phyloP scores from a whole-genome alignment of 2,113 vertebrate genomes.

The Echinops telfairi region DNA sequence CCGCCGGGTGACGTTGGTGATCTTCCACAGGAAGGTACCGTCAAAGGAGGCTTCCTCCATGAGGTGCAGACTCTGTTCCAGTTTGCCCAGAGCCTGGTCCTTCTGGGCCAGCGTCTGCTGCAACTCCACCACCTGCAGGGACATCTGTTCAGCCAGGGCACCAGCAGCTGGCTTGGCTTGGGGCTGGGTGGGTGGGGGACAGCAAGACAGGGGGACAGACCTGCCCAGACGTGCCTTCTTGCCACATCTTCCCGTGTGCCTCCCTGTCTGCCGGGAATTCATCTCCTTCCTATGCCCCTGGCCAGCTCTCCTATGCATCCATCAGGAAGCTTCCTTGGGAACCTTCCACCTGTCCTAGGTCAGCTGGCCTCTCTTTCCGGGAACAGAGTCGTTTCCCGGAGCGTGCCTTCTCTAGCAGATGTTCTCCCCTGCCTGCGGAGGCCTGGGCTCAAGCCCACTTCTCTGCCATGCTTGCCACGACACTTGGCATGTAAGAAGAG shows the following conservation, averaged over 20 bases:
- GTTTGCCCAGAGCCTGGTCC: constrained; percentile 85
- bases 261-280: neutral
- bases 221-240: neutral
- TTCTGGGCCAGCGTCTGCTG: constrained; percentile 89
- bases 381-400: neutral
- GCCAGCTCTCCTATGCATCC: neutral
- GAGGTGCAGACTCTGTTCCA: constrained; percentile 87
- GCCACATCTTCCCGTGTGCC: rapidly evolving
- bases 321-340: rapidly evolving
- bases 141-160: neutral
- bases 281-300: neutral
- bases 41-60: constrained; percentile 90
- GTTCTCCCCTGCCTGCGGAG: too few relatives aligned
- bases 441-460: neutral
- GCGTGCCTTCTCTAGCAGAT: neutral
- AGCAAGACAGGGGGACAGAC: rapidly evolving
- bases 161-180: neutral
- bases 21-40: constrained; percentile 92
- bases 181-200: too few relatives aligned
- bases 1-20: constrained; percentile 88
- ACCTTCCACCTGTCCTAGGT: neutral
- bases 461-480: neutral
- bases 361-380: neutral
- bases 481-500: neutral
- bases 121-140: constrained; percentile 87